Conservation (phyloP, 2,888 invertebrate species). For the Diloba caeruleocephala region DNA sequence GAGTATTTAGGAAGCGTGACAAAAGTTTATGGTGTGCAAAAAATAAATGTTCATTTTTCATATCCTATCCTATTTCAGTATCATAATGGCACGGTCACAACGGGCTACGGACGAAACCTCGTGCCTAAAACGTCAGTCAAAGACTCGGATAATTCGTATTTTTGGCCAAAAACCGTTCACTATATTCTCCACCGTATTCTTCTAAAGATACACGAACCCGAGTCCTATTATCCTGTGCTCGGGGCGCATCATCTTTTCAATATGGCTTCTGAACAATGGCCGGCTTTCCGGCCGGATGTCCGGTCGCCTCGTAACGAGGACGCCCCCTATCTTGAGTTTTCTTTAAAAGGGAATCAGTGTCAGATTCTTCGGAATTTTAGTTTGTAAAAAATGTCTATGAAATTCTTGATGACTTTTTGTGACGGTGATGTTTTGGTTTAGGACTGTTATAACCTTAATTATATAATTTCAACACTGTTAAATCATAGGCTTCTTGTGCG, state of each 20-base stretch:
- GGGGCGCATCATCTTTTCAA: slow-evolving; percentile 84
- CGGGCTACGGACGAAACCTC: slow-evolving; percentile 18
- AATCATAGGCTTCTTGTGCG: too few relatives aligned
- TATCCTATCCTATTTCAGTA: slow-evolving; percentile 24
- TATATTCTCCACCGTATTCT: slow-evolving; percentile 63
- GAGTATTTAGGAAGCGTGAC: background rate
- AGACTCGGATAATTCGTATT: slow-evolving; percentile 48
- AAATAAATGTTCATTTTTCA: slow-evolving; percentile 24
- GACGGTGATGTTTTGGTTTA: background rate
- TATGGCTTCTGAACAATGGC: slow-evolving; percentile 81
- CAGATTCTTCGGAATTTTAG: slow-evolving; percentile 42
- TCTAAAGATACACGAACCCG: slow-evolving; percentile 55
- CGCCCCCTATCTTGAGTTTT: slow-evolving; percentile 71
- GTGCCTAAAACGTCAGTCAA: slow-evolving; percentile 43
- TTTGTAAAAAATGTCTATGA: slow-evolving; percentile 23
- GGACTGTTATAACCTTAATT: too few relatives aligned
- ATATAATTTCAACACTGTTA: too few relatives aligned
- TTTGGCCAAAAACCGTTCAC: slow-evolving; percentile 59
- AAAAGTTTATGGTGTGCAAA: background rate
- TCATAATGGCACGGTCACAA: slow-evolving; percentile 26
- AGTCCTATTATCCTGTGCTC: slow-evolving; percentile 74
- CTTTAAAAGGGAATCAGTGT: slow-evolving; percentile 55
- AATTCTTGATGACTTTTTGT: slow-evolving; percentile 1
- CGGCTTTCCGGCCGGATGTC: slow-evolving; percentile 79
- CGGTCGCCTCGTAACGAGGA: slow-evolving; percentile 77